These are phyloP conservation scores for Rana temporaria DNA, from an alignment of 2,113 vertebrate genomes.

Conservation along the genomic window DNA sequence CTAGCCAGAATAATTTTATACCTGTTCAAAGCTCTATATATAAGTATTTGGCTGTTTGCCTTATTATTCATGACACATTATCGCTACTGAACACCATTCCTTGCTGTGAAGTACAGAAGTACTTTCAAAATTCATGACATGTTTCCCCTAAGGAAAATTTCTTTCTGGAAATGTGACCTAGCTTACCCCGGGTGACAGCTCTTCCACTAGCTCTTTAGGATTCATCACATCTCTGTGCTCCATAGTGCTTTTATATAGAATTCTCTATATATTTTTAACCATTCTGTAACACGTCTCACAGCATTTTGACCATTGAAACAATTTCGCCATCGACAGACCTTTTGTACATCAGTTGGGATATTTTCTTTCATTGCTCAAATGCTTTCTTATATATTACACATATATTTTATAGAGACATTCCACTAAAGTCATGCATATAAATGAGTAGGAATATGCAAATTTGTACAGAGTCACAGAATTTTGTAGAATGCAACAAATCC, in stretches of 20 bases:
- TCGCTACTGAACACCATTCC: constrained; percentile 24
- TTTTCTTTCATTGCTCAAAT: neutral
- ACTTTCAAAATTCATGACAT: constrained; percentile 50
- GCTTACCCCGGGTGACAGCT: constrained; percentile 27
- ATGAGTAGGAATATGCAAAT: constrained; percentile 15
- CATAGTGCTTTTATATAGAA: neutral
- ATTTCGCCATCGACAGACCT: neutral
- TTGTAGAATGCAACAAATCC: neutral
- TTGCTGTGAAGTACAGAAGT: constrained; percentile 41
- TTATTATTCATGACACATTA: constrained; percentile 41
- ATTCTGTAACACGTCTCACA: neutral
- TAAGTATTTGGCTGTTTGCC: neutral
- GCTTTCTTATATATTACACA: neutral
- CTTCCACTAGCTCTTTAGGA: constrained; percentile 5
- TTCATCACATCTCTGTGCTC: neutral
- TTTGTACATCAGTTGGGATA: neutral
- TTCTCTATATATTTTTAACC: neutral
- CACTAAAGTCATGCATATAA: constrained; percentile 18
- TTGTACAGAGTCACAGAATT: neutral
- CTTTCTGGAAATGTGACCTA: constrained; percentile 28
- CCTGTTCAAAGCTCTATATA: too few species aligned
- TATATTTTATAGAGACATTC: neutral
- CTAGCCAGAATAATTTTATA: too few species aligned
- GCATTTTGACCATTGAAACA: neutral
- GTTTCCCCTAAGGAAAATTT: constrained; percentile 39